phyloP scores from a whole-genome alignment of 2,113 vertebrate genomes.

The Sardina pilchardus region DNA sequence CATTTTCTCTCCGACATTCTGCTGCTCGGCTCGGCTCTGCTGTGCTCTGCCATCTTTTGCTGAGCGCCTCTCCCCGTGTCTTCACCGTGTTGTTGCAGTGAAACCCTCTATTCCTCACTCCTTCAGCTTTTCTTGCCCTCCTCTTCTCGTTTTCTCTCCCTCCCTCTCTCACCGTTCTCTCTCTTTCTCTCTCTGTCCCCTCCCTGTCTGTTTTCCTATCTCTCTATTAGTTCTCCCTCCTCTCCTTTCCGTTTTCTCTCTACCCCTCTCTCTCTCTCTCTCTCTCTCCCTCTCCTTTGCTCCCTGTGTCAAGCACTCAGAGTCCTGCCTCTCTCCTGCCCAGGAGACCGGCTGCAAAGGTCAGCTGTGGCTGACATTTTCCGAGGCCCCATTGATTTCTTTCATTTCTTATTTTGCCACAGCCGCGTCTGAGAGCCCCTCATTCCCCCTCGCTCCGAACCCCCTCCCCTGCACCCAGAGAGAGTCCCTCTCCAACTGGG shows the following conservation, averaged over 20 bases:
- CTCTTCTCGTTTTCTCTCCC: background rate
- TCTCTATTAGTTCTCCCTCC: conserved; percentile 24
- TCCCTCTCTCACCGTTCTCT: background rate
- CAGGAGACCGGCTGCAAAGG: conserved; percentile 67
- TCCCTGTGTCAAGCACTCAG: conserved; percentile 23
- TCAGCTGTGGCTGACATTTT: conserved; percentile 73
- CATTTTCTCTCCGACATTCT: background rate
- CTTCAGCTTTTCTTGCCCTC: background rate
- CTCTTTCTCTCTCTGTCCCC: background rate
- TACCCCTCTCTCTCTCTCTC: conserved; percentile 27
- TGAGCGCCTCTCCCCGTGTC: background rate
- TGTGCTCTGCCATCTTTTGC: background rate
- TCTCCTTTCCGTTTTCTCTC: conserved; percentile 13
- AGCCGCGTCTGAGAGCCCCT: conserved; percentile 35
- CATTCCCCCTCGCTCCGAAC: conserved; percentile 21
- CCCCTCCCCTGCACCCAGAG: conserved; percentile 61
- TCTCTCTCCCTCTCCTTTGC: conserved; percentile 46
- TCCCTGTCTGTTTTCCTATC: conserved; percentile 33
- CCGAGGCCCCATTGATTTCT: conserved; percentile 69
- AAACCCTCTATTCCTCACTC: background rate
- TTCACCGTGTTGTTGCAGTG: background rate
- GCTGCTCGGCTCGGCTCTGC: background rate
- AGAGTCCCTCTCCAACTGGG: conserved; percentile 45
- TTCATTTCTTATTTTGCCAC: conserved; percentile 60
- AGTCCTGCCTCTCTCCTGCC: conserved; percentile 43